These are phyloP conservation scores for Cristatella mucedo DNA, from an alignment of 2,888 invertebrate genomes.

Conservation along the genomic window DNA sequence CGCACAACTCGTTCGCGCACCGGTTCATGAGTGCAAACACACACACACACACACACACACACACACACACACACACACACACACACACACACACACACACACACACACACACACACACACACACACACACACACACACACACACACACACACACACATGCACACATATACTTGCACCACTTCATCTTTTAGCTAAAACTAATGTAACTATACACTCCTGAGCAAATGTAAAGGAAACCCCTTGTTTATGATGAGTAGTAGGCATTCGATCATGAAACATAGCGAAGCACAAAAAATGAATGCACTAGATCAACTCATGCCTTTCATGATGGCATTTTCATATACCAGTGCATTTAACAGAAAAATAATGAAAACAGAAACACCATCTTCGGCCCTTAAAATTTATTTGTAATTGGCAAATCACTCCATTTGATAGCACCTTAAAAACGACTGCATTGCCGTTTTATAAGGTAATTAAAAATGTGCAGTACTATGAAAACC, in stretches of 20 bases:
- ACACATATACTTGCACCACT: slow-evolving; percentile 10
- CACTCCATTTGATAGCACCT: too few relatives aligned
- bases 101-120: slow-evolving; percentile 10
- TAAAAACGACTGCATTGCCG: too few relatives aligned
- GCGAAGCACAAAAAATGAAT: neutral
- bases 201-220: too few relatives aligned
- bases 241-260: too few relatives aligned
- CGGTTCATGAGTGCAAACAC: too few relatives aligned
- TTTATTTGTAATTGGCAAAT: neutral
- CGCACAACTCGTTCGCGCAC: too few relatives aligned
- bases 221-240: too few relatives aligned
- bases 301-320: neutral
- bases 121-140: slow-evolving; percentile 11
- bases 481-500: too few relatives aligned
- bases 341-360: neutral
- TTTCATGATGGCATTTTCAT: neutral
- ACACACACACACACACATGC: slow-evolving; percentile 10
- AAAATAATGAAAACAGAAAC: neutral
- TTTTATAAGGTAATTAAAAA: too few relatives aligned
- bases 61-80: slow-evolving; percentile 1
- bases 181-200: too few relatives aligned
- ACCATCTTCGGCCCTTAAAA: neutral
- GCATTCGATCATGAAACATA: neutral
- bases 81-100: slow-evolving; percentile 4
- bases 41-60: slow-evolving; percentile 8